These are phyloP conservation scores for Epizoanthus scotinus DNA, from an alignment of 92 coral and sea anemone genomes.

Conservation along the genomic window DNA sequence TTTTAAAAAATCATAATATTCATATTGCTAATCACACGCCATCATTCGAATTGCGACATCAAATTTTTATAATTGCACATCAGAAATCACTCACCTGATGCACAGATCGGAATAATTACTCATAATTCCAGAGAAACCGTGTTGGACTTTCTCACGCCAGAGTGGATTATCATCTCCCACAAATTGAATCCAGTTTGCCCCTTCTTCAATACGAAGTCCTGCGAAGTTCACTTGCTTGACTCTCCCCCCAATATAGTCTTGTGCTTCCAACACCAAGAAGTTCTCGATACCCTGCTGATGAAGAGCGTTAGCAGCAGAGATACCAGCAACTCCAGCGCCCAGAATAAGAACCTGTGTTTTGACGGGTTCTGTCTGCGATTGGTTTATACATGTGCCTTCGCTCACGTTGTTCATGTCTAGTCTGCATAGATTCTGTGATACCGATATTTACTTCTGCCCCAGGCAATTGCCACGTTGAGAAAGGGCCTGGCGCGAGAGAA, in stretches of 20 bases:
- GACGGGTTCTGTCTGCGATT: neutral
- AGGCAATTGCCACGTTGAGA: too few species aligned
- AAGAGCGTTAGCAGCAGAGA: constrained; percentile 79
- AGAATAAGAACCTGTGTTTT: constrained; percentile 72
- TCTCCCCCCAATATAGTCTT: constrained; percentile 88
- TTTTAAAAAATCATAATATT: too few species aligned
- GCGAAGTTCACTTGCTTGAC: constrained; percentile 59
- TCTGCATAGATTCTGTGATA: too few species aligned
- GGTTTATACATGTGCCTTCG: too few species aligned
- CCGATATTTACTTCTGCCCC: too few species aligned
- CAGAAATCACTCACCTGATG: constrained; percentile 20
- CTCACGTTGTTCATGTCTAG: too few species aligned
- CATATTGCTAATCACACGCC: too few species aligned
- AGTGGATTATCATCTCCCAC: constrained; percentile 41
- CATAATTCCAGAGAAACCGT: constrained; percentile 6
- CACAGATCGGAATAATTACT: constrained; percentile 18
- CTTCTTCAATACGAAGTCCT: constrained; percentile 67
- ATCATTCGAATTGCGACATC: too few species aligned
- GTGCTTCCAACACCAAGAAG: constrained; percentile 85
- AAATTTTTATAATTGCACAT: too few species aligned
- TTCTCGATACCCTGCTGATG: constrained; percentile 65
- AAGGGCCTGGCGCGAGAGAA: too few species aligned
- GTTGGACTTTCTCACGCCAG: constrained; percentile 20
- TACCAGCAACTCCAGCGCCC: constrained; percentile 87
- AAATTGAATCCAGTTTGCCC: constrained; percentile 89